Evolutionary conservation across 2,797 vertebrate species (phyloP).

Genomic region (Spea hammondii): DNA sequence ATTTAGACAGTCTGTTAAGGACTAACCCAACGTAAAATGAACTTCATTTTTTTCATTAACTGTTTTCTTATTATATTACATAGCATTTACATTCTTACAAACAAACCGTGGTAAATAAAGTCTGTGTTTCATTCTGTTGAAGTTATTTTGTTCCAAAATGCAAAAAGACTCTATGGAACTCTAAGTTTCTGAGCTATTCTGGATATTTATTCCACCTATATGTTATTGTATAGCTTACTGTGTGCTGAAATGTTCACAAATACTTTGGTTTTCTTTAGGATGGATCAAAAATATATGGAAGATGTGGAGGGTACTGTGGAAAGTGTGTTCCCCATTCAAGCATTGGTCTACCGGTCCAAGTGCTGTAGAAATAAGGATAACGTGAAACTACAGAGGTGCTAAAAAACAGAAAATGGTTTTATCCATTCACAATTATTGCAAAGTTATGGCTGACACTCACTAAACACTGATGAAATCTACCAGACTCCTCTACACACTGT

Average conservation of each 20-base stretch:
- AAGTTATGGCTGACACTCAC: neutral
- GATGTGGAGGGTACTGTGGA: slow-evolving; percentile 95
- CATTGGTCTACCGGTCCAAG: slow-evolving; percentile 82
- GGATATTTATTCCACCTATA: too few relatives aligned
- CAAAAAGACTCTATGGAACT: neutral
- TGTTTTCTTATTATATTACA: too few relatives aligned
- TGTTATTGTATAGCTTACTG: too few relatives aligned
- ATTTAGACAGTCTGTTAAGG: too few relatives aligned
- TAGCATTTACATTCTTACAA: too few relatives aligned
- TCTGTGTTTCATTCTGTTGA: too few relatives aligned
- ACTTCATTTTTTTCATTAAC: too few relatives aligned
- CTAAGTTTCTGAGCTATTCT: too few relatives aligned
- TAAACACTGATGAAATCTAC: neutral
- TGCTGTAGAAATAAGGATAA: slow-evolving; percentile 63
- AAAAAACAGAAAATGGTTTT: slow-evolving; percentile 4
- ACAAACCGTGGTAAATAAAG: too few relatives aligned
- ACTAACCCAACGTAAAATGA: too few relatives aligned
- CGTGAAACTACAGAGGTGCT: neutral
- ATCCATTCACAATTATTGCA: neutral
- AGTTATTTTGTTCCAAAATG: neutral
- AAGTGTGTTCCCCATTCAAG: slow-evolving; percentile 87
- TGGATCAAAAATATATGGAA: slow-evolving; percentile 89
- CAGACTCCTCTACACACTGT: neutral
- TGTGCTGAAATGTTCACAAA: neutral
- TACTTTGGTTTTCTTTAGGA: slow-evolving; percentile 71